These are phyloP conservation scores for Solen grandis DNA, from an alignment of 1,140 invertebrate species.

Conservation along the genomic window DNA sequence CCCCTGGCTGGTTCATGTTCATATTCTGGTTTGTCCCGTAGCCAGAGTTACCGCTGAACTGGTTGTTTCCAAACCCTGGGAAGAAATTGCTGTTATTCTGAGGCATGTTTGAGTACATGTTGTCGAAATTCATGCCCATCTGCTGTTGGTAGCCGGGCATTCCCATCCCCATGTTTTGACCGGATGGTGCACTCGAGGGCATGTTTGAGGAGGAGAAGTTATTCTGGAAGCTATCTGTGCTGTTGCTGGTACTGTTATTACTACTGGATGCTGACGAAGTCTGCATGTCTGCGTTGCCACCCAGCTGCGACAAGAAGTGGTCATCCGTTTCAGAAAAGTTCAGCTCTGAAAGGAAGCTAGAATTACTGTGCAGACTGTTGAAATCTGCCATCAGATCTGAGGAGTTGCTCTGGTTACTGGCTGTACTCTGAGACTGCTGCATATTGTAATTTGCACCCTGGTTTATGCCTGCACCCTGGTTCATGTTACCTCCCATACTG, in stretches of 20 bases:
- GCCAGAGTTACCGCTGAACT: constrained; percentile 25
- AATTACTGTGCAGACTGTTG: constrained; percentile 36
- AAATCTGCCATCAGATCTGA: neutral
- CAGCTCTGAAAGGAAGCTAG: constrained; percentile 50
- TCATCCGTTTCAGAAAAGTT: constrained; percentile 39
- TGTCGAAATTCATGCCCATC: constrained; percentile 33
- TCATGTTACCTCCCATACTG: neutral
- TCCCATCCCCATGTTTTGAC: neutral
- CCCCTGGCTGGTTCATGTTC: constrained; percentile 42
- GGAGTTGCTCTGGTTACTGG: neutral
- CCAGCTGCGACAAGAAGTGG: constrained; percentile 44
- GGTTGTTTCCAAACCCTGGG: constrained; percentile 38
- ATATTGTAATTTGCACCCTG: too few relatives aligned
- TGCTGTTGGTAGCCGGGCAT: neutral
- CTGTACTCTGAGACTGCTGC: neutral
- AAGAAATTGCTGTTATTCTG: constrained; percentile 38
- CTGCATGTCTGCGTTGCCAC: too few relatives aligned
- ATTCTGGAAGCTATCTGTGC: too few relatives aligned
- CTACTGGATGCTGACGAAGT: too few relatives aligned
- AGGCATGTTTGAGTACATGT: constrained; percentile 27
- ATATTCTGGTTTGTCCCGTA: constrained; percentile 37
- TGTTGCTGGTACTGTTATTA: too few relatives aligned
- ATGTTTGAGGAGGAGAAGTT: too few relatives aligned
- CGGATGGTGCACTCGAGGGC: too few relatives aligned
- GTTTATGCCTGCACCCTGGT: neutral